Percentiles rank a stretch among this genome's conserved stretches.
phyloP scores from a whole-genome alignment of 2,797 vertebrate genomes.

The Sebastes ruberrimus region DNA sequence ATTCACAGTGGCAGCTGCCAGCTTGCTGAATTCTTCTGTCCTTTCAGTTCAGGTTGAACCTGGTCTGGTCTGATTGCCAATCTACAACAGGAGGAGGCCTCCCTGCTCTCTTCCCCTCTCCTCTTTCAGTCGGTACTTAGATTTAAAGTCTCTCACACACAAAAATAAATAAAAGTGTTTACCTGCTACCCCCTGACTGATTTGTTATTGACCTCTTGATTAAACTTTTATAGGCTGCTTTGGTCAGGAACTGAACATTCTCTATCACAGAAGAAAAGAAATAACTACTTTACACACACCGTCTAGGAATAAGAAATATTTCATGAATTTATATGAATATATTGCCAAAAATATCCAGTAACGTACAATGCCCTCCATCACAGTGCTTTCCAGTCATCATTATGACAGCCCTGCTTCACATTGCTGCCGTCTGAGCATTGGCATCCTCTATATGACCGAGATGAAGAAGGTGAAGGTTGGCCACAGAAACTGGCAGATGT shows the following conservation, averaged over 20 bases:
- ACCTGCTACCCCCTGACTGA: background rate
- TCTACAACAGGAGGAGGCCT: background rate
- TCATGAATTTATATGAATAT: background rate
- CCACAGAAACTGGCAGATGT: constrained; percentile 42
- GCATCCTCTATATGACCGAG: constrained; percentile 9
- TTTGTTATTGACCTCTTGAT: background rate
- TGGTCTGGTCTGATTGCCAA: background rate
- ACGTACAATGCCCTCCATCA: constrained; percentile 2
- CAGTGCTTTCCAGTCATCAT: background rate
- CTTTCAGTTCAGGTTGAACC: background rate
- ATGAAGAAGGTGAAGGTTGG: constrained; percentile 57
- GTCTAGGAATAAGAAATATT: background rate
- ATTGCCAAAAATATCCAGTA: background rate
- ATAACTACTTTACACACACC: background rate
- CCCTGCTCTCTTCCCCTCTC: background rate
- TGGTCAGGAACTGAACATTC: background rate
- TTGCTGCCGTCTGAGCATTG: constrained; percentile 29
- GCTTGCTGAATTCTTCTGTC: background rate
- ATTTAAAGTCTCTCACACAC: background rate
- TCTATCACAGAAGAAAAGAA: background rate
- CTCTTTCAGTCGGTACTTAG: background rate
- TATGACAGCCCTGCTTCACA: background rate
- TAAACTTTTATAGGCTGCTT: background rate
- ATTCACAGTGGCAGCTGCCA: background rate
- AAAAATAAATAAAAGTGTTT: background rate